Evolutionary conservation across 2,888 invertebrate genomes (phyloP).

Genomic region (Agriotes lineatus): DNA sequence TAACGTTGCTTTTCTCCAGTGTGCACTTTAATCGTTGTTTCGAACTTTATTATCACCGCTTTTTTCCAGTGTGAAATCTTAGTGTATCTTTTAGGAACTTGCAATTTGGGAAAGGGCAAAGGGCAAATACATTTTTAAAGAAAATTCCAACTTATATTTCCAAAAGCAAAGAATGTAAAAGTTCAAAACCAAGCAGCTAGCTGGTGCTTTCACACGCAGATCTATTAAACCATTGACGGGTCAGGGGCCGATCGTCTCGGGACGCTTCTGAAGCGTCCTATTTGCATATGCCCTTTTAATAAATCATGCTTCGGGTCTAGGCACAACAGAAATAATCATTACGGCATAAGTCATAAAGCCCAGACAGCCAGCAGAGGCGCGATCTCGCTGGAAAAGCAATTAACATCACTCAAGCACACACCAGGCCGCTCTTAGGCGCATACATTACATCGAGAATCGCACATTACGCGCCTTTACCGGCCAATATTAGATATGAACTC

Average conservation of each 20-base stretch:
- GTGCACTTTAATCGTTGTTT: too few species aligned
- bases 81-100: too few species aligned
- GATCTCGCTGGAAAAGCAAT: constrained; percentile 60
- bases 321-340: constrained; percentile 36
- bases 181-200: too few species aligned
- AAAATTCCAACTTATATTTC: too few species aligned
- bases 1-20: too few species aligned
- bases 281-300: constrained; percentile 23
- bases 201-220: too few species aligned
- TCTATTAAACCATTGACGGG: too few species aligned
- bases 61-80: too few species aligned
- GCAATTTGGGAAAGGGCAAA: too few species aligned
- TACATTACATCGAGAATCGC: constrained; percentile 50
- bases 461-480: constrained; percentile 55
- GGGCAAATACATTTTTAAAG: too few species aligned
- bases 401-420: constrained; percentile 61
- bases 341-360: constrained; percentile 50
- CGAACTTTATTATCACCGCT: too few species aligned
- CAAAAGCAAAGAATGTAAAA: too few species aligned
- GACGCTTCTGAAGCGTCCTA: constrained; percentile 6
- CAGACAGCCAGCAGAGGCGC: constrained; percentile 54
- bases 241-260: not conserved
- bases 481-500: constrained; percentile 57
- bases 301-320: constrained; percentile 18
- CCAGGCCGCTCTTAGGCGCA: constrained; percentile 58